phyloP scores from a whole-genome alignment of 1,140 invertebrate genomes.

The Asbolus verrucosus region DNA sequence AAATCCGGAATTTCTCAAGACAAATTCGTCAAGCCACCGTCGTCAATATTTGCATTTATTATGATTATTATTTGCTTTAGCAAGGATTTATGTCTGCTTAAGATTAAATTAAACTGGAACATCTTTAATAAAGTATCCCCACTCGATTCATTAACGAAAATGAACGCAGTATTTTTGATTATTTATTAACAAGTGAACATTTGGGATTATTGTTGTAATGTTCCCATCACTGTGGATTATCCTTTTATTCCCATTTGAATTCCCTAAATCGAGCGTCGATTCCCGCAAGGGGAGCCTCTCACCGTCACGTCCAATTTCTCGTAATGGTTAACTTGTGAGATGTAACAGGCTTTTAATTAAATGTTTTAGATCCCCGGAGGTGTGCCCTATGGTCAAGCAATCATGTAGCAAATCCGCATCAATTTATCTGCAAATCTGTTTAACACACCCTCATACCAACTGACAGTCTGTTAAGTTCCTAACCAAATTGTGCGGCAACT shows the following conservation, averaged over 20 bases:
- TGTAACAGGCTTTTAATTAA: slow-evolving; percentile 58
- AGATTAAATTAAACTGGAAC: not conserved
- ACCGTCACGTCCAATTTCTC: slow-evolving; percentile 50
- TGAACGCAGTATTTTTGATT: too few relatives aligned
- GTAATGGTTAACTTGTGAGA: slow-evolving; percentile 55
- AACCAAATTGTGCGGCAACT: slow-evolving; percentile 16
- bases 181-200: too few relatives aligned
- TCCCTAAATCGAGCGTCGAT: too few relatives aligned
- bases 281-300: too few relatives aligned
- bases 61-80: not conserved
- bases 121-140: not conserved
- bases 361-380: slow-evolving; percentile 58
- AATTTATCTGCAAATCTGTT: slow-evolving; percentile 56
- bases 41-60: slow-evolving; percentile 22
- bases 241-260: not conserved
- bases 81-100: not conserved
- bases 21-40: slow-evolving; percentile 5
- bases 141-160: not conserved
- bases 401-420: slow-evolving; percentile 56
- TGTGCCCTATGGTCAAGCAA: slow-evolving; percentile 58
- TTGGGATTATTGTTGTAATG: too few relatives aligned
- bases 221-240: not conserved
- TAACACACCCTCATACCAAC: slow-evolving; percentile 48
- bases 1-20: slow-evolving; percentile 13
- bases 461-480: slow-evolving; percentile 5